Conservation (phyloP, 92 coral and sea anemone species). For the Zoanthus sociatus region DNA sequence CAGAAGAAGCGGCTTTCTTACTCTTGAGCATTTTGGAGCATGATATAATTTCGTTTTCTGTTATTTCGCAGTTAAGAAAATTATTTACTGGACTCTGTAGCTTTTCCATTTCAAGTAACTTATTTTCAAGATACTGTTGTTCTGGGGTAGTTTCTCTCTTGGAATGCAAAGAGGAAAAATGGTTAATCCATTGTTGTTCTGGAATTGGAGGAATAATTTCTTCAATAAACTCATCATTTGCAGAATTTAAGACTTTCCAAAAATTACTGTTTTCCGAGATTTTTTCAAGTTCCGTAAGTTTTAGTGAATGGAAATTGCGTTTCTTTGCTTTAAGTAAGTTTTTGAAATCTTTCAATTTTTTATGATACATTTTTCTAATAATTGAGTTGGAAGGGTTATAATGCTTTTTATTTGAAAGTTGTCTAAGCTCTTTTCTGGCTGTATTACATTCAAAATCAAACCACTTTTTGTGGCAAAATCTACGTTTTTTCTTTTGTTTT, state of each 20-base stretch:
- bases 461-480: slow-evolving; percentile 29
- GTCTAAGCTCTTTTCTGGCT: slow-evolving; percentile 30
- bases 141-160: slow-evolving; percentile 20
- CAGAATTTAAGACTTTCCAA: slow-evolving; percentile 42
- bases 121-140: not conserved
- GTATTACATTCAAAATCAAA: slow-evolving; percentile 28
- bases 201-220: not conserved
- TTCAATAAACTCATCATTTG: slow-evolving; percentile 5
- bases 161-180: slow-evolving; percentile 26
- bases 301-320: slow-evolving; percentile 25
- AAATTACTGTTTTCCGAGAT: not conserved
- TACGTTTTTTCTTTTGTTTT: slow-evolving; percentile 16
- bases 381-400: slow-evolving; percentile 35
- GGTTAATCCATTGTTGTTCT: slow-evolving; percentile 33
- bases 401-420: slow-evolving; percentile 43
- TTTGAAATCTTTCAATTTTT: slow-evolving; percentile 34
- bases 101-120: not conserved
- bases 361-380: slow-evolving; percentile 29
- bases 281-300: slow-evolving; percentile 30
- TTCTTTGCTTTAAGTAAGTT: slow-evolving; percentile 21
- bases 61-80: slow-evolving; percentile 1
- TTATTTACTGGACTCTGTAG: not conserved
- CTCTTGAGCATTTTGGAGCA: slow-evolving; percentile 33
- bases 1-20: not conserved
- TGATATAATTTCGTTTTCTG: slow-evolving; percentile 19